phyloP scores from a whole-genome alignment of 1,140 invertebrate genomes.

The Trichogramma pretiosum region DNA sequence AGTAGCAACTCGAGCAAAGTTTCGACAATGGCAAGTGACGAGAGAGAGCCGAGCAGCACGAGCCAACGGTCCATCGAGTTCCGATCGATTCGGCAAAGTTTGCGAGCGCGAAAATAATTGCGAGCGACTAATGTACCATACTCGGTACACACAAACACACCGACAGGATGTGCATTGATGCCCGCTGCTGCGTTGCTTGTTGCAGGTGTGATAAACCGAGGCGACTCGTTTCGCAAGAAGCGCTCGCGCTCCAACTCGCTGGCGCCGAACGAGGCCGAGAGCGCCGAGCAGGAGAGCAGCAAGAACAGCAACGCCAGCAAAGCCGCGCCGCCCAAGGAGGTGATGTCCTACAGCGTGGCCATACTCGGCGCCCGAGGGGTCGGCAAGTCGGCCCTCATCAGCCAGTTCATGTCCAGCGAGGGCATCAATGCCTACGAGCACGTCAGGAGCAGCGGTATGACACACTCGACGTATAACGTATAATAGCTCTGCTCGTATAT shows the following conservation, averaged over 20 bases:
- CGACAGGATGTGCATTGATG: not conserved
- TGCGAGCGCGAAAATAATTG: no score
- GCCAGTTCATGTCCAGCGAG: slow-evolving; percentile 91
- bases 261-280: slow-evolving; percentile 28
- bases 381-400: slow-evolving; percentile 81
- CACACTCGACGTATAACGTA: no score
- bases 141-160: no score
- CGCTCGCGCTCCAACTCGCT: slow-evolving; percentile 68
- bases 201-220: slow-evolving; percentile 78
- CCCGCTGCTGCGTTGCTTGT: not conserved
- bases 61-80: no score
- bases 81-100: no score
- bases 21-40: no score
- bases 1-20: no score
- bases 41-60: no score
- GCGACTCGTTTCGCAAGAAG: slow-evolving; percentile 75
- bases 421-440: slow-evolving; percentile 89
- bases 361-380: slow-evolving; percentile 79
- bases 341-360: slow-evolving; percentile 60
- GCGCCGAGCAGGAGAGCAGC: slow-evolving; percentile 27
- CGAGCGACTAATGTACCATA: no score
- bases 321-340: slow-evolving; percentile 43
- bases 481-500: no score
- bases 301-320: slow-evolving; percentile 26
- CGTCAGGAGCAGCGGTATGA: no score